phyloP scores from a whole-genome alignment of 2,797 vertebrate genomes.

The Limnodromus scolopaceus region DNA sequence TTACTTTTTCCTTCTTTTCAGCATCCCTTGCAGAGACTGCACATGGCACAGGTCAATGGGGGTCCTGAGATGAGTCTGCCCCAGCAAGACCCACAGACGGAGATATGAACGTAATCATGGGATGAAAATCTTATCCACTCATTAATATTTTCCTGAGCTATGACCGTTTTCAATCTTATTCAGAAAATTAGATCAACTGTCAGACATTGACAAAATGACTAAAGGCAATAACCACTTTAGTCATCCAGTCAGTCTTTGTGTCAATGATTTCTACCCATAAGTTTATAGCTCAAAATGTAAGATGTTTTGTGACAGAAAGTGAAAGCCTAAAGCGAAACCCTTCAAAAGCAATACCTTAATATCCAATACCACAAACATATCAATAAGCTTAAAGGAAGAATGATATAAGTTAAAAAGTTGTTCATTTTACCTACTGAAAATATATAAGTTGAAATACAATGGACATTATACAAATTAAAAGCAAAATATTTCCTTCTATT shows the following conservation, averaged over 20 bases:
- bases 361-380: background rate
- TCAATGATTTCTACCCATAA: background rate
- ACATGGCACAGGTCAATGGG: accelerated
- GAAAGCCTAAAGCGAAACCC: background rate
- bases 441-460: background rate
- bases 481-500: background rate
- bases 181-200: background rate
- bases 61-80: background rate
- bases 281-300: background rate
- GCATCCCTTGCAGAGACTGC: background rate
- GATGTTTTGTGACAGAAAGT: background rate
- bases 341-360: background rate
- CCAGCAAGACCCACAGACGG: background rate
- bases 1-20: background rate
- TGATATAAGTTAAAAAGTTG: background rate
- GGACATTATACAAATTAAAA: background rate
- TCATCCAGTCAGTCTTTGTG: background rate
- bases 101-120: background rate
- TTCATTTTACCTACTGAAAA: background rate
- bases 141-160: background rate
- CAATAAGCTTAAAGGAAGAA: background rate
- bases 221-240: background rate
- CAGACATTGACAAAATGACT: background rate
- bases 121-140: background rate
- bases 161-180: background rate